Conservation (phyloP, 1,140 invertebrate genomes). For the Protaetia brevitarsis region DNA sequence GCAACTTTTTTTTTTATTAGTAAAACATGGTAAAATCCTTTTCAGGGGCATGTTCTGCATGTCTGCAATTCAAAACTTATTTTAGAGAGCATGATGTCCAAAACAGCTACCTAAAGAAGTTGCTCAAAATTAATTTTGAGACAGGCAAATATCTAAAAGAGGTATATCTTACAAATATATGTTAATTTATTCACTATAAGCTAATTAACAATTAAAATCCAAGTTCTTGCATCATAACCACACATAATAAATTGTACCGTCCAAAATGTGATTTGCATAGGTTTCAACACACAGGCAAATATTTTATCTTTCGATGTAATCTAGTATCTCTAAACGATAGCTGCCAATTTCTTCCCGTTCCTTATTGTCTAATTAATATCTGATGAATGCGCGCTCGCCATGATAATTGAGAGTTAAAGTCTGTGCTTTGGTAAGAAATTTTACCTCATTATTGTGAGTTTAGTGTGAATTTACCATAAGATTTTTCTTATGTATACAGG, state of each 20-base stretch:
- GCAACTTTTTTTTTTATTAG: too few relatives aligned
- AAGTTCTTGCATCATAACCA: not conserved
- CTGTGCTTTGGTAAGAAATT: not conserved
- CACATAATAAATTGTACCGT: not conserved
- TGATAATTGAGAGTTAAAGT: not conserved
- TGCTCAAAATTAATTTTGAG: too few relatives aligned
- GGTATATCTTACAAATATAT: too few relatives aligned
- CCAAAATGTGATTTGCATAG: not conserved
- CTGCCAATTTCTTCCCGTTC: not conserved
- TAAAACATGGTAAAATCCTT: too few relatives aligned
- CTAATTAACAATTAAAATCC: not conserved
- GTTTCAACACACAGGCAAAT: not conserved
- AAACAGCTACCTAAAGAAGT: too few relatives aligned
- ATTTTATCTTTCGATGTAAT: not conserved
- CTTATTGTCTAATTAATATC: slow-evolving; percentile 2
- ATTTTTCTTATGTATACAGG: not conserved
- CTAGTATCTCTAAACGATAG: not conserved
- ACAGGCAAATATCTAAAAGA: too few relatives aligned
- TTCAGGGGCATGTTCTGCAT: too few relatives aligned
- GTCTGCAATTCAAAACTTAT: too few relatives aligned
- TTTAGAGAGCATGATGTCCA: too few relatives aligned
- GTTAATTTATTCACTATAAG: too few relatives aligned
- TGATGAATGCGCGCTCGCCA: not conserved
- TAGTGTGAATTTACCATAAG: not conserved
- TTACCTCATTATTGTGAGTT: not conserved